Base-by-base conservation (phyloP, 2,797 vertebrate species). In the Epinephelus awoara region DNA sequence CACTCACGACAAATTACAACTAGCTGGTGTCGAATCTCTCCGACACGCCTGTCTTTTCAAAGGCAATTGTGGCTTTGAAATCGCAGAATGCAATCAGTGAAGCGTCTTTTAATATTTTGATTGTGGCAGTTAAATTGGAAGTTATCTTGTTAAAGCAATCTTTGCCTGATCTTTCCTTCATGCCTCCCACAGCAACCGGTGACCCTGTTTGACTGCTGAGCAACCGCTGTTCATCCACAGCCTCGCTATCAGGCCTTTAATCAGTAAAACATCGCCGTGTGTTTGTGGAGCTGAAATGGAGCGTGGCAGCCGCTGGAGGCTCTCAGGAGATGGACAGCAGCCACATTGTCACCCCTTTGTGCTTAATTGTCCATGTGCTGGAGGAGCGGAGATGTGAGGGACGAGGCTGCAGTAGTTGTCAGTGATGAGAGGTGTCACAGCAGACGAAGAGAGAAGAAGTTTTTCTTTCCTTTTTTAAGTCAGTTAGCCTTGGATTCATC, bases 261-360 rank as follows among this genome's bases (percentile, higher is more conserved):
- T 95, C 92, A 92, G 66, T 66, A 86, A 88, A 90, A 91, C 90
- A 88, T 83, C 75, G 81, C 70, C 5, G 66, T 64, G 80, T 82
- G 83, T 91, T 91, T 91, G 87, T 88, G 84, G 74, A 91, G 67
- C 76, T 93, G 88, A 93, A 92, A 93, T 90, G 91, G 85, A 89
- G 89, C 90, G 66, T 86, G 88, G 83, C 80, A 19, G 78, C 77
- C 63, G 80, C 87, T 90, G 79, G 67, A 79, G 82, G 87, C 80
- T 74, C 71, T 77, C 80, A 58, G 67, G 68, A 85, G 75, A 80
- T 55, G 76, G 85, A 64, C 79, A 67, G 72, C 68, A 76, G 69
- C 71, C 85, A 75, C 77, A 79, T 86, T 87, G 78, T 90, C 90
- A 76, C 79, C 74, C 66, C 68, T 77, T 54, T 72, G 75, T 75